Evolutionary conservation across 2,888 invertebrate genomes (phyloP).

Genomic region (Microdon myrmicae): DNA sequence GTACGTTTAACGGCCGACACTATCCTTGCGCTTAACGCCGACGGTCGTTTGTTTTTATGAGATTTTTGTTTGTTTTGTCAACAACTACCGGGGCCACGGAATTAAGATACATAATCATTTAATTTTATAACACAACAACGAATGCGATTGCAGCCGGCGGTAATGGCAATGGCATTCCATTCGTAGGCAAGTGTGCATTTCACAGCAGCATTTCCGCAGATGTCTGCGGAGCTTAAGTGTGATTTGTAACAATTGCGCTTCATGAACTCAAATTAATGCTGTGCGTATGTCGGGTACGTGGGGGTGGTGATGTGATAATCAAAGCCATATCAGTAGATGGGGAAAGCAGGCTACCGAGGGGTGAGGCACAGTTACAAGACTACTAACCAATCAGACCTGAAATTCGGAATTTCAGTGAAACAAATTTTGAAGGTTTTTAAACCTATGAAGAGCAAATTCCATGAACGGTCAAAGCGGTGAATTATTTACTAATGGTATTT

Average conservation of each 20-base stretch:
- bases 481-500: too few relatives aligned
- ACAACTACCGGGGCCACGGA: slow-evolving; percentile 35
- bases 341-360: too few relatives aligned
- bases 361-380: too few relatives aligned
- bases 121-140: slow-evolving; percentile 13
- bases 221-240: slow-evolving; percentile 35
- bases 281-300: slow-evolving; percentile 27
- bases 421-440: too few relatives aligned
- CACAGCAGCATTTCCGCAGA: slow-evolving; percentile 14
- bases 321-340: too few relatives aligned
- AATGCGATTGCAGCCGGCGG: neutral
- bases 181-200: slow-evolving; percentile 33
- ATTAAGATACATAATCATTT: slow-evolving; percentile 42
- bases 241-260: slow-evolving; percentile 40
- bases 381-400: too few relatives aligned
- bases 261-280: slow-evolving; percentile 45
- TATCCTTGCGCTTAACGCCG: slow-evolving; percentile 27
- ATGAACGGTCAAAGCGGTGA: too few relatives aligned
- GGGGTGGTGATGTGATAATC: too few relatives aligned
- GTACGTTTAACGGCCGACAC: slow-evolving; percentile 30
- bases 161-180: neutral
- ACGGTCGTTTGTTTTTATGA: slow-evolving; percentile 48
- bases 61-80: slow-evolving; percentile 46
- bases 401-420: too few relatives aligned
- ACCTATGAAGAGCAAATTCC: too few relatives aligned